Evolutionary conservation across 1,140 invertebrate genomes (phyloP).

Genomic region (Aphelenchoides avenae): DNA sequence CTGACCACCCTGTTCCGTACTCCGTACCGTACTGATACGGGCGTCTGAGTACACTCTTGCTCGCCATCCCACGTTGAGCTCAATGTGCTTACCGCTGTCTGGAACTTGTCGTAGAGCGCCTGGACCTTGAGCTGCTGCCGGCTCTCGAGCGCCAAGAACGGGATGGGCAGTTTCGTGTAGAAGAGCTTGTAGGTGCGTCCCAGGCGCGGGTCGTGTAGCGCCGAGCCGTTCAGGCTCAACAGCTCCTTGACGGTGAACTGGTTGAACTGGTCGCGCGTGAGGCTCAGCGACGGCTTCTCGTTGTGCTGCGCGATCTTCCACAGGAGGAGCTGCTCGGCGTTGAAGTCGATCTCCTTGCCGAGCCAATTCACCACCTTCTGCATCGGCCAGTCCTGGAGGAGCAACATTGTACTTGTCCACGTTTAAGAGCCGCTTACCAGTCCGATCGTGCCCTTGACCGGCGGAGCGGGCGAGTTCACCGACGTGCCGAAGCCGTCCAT

Average conservation of each 20-base stretch:
- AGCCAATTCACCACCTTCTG: conserved; percentile 32
- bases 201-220: conserved; percentile 42
- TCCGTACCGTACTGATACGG: neutral
- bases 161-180: conserved; percentile 51
- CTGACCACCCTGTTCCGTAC: too few relatives aligned
- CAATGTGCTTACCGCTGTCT: conserved; percentile 43
- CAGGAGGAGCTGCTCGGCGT: conserved; percentile 44
- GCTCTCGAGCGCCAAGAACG: conserved; percentile 40
- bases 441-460: conserved; percentile 30
- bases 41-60: neutral
- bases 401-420: neutral
- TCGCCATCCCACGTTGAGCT: too few relatives aligned
- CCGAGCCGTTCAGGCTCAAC: neutral
- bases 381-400: conserved; percentile 38
- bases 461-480: conserved; percentile 12
- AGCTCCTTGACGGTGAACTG: conserved; percentile 26
- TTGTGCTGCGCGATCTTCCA: conserved; percentile 30
- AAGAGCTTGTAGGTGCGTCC: conserved; percentile 47
- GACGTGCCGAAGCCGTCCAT: conserved; percentile 14
- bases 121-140: conserved; percentile 37
- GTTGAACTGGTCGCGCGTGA: conserved; percentile 23
- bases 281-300: conserved; percentile 32
- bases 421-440: conserved; percentile 20
- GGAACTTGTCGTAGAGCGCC: conserved; percentile 47
- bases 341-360: conserved; percentile 40